Base-by-base conservation (phyloP, 2,797 vertebrate species). In the Distichodus sexfasciatus region DNA sequence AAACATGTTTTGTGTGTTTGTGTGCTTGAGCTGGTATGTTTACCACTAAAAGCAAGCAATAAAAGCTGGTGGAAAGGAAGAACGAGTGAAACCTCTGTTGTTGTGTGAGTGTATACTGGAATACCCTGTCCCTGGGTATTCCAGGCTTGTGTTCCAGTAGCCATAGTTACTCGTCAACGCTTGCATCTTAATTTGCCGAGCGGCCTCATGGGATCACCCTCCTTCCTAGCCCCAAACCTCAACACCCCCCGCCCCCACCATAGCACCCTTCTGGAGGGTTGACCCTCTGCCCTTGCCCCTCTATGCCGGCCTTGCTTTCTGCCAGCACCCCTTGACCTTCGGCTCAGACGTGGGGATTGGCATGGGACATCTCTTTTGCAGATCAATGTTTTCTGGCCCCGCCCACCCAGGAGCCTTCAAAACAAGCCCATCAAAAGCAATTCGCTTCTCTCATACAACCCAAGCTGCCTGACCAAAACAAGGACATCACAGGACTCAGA, bases 141-240 rank as follows among this genome's bases (percentile, higher is more conserved):
- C 65, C 31, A 74, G 60, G 28, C 47, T 44, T 62, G 31, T 65
- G 43, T 62, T 75, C 28, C 51, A 66, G 64, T 70, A 74, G 60
- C 72, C 76, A 80, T 77, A 74, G 71, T 70, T 79, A 77, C 77
- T 51, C 24, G 36, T 71, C 66, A 76, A 71, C 19, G 51, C 54
- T 78, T 75, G 71, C 77, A 77, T 82, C 71, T 76, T 79, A 79
- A 75, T 82, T 77, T 70, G 17, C 53, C 24, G 28, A 63, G 53
- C 44, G 5, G 67, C 68, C 74, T 66, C 76, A 69, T 58, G 66
- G 51, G 74, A 72, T 69, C 41, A 46, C 36, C 65, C 64, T 64
- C 41, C 40, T 54, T 54, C 59, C 46, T n/a, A n/a, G n/a, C n/a
- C n/a, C n/a, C n/a, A n/a, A n/a, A n/a, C n/a, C n/a, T n/a, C n/a